Conservation (phyloP, 2,113 vertebrate species). For the Lonchura striata region DNA sequence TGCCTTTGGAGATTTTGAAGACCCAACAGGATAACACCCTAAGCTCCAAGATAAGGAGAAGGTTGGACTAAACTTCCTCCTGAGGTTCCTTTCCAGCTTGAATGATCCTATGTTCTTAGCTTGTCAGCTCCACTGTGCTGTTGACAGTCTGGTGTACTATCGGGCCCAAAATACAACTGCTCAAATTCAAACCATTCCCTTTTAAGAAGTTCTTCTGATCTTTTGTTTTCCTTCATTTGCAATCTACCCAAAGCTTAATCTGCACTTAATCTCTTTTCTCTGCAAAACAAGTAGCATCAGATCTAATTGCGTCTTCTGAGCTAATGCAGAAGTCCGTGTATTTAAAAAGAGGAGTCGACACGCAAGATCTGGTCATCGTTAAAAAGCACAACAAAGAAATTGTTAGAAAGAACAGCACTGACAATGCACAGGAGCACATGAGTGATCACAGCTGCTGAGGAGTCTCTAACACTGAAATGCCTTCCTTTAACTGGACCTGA, state of each 20-base stretch:
- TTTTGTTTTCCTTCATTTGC: constrained; percentile 12
- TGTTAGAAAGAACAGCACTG: not conserved
- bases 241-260: constrained; percentile 1
- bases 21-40: not conserved
- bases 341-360: not conserved
- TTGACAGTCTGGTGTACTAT: not conserved
- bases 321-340: not conserved
- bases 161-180: not conserved
- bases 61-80: not conserved
- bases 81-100: not conserved
- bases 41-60: not conserved
- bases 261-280: constrained; percentile 23
- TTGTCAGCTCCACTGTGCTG: not conserved
- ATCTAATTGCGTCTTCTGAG: constrained; percentile 39
- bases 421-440: not conserved
- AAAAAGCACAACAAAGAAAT: constrained; percentile 6
- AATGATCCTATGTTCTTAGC: not conserved
- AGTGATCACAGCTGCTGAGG: not conserved
- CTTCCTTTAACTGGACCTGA: not conserved
- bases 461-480: not conserved
- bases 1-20: not conserved
- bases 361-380: not conserved
- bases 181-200: not conserved
- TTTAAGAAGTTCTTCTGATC: not conserved
- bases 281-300: constrained; percentile 30